phyloP scores from a whole-genome alignment of 2,113 vertebrate genomes.

The Scopus umbretta region DNA sequence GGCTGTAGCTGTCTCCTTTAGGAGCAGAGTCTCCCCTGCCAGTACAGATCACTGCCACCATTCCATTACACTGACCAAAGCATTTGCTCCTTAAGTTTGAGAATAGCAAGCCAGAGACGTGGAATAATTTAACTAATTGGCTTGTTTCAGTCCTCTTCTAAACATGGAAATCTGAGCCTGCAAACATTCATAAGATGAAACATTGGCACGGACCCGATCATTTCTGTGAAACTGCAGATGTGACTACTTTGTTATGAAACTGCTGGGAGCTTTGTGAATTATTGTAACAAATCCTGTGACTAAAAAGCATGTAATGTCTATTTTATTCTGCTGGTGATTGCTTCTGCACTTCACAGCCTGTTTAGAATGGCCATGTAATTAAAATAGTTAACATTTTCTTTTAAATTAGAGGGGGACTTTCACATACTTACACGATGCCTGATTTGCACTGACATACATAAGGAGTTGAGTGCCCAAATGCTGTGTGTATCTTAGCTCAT shows the following conservation, averaged over 20 bases:
- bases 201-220: neutral
- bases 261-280: neutral
- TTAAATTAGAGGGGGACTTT: neutral
- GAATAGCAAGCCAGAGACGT: constrained; percentile 2
- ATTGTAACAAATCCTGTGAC: constrained; percentile 3
- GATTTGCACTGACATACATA: neutral
- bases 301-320: neutral
- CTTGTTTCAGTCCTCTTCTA: constrained; percentile 40
- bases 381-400: neutral
- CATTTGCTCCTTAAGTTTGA: neutral
- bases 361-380: neutral
- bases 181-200: neutral
- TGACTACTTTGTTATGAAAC: constrained; percentile 35
- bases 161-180: constrained; percentile 14
- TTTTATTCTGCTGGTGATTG: neutral
- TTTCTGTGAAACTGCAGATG: constrained; percentile 39
- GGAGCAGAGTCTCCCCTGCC: neutral
- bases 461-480: neutral
- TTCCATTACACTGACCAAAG: neutral
- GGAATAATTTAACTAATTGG: constrained; percentile 7
- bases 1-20: neutral
- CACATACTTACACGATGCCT: neutral
- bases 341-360: neutral
- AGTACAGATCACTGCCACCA: neutral
- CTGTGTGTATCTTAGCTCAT: neutral